Evolutionary conservation across 2,888 invertebrate genomes (phyloP).

Genomic region (Pandemis cinnamomeana): DNA sequence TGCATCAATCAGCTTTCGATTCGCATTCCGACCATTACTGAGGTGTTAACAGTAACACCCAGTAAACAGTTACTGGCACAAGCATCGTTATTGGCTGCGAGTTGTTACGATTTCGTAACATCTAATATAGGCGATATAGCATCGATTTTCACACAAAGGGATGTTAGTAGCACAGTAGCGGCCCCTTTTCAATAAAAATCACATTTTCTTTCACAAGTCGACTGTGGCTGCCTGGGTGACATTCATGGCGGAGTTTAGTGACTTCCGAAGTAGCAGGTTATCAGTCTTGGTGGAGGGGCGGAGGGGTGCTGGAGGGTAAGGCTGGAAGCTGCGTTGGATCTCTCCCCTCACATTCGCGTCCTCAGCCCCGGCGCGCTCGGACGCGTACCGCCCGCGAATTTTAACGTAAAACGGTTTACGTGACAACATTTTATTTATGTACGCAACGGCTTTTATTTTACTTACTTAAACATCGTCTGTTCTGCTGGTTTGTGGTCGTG

Average conservation of each 20-base stretch:
- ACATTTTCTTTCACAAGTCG: constrained; percentile 77
- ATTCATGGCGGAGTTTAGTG: constrained; percentile 81
- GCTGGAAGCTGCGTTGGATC: constrained; percentile 72
- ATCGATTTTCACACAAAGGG: constrained; percentile 71
- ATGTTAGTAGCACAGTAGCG: constrained; percentile 65
- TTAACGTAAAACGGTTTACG: constrained; percentile 49
- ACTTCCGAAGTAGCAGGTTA: constrained; percentile 84
- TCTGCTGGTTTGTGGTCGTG: constrained; percentile 51
- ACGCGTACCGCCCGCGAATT: constrained; percentile 62
- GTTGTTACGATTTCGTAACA: constrained; percentile 63
- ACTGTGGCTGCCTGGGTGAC: constrained; percentile 74
- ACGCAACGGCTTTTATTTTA: constrained; percentile 64
- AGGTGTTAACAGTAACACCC: not conserved
- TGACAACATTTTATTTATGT: constrained; percentile 53
- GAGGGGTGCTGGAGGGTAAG: constrained; percentile 60
- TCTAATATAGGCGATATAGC: constrained; percentile 64
- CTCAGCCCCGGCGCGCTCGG: constrained; percentile 69
- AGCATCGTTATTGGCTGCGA: constrained; percentile 48
- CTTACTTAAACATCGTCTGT: constrained; percentile 59
- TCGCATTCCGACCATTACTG: not conserved
- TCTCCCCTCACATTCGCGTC: constrained; percentile 77
- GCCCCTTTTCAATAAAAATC: constrained; percentile 80
- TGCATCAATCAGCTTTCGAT: not conserved
- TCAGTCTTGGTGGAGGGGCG: constrained; percentile 66
- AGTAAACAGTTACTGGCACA: not conserved